A percentile compares a stretch with the other conserved stretches of the same genome.
These are phyloP conservation scores for Acanthisitta chloris DNA, from an alignment of 2,113 vertebrate species.

Conservation along the genomic window DNA sequence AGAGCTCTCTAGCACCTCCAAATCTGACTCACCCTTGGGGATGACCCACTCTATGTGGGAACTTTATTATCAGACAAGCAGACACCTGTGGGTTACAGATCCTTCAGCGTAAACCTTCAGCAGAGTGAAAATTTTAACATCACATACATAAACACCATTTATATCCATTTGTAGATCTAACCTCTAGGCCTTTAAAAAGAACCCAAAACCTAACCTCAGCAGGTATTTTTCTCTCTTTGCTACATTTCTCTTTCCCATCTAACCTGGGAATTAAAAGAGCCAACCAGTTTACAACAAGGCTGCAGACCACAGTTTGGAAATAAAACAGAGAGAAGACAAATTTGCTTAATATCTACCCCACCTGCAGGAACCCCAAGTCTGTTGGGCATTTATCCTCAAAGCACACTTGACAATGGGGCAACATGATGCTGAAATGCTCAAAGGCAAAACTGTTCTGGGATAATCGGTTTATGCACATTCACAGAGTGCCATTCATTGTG, in stretches of 20 bases:
- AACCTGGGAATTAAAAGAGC: not conserved
- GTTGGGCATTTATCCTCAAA: not conserved
- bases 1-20: not conserved
- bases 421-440: not conserved
- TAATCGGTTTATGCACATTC: not conserved
- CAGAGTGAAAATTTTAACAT: not conserved
- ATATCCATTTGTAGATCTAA: not conserved
- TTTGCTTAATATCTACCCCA: not conserved
- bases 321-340: not conserved
- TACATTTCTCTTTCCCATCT: not conserved
- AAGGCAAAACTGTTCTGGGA: not conserved
- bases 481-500: not conserved
- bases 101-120: not conserved
- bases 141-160: not conserved
- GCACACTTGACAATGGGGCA: not conserved
- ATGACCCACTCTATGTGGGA: not conserved
- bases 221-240: not conserved
- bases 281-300: not conserved
- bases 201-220: not conserved
- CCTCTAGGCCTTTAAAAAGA: not conserved
- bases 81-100: not conserved
- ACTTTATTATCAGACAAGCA: not conserved
- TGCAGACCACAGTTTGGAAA: not conserved
- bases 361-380: not conserved
- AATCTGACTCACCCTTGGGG: not conserved